Percentiles rank a stretch among this genome's conserved stretches.
Conservation (phyloP, 2,797 vertebrate genomes). For the Jordanella pulchra region DNA sequence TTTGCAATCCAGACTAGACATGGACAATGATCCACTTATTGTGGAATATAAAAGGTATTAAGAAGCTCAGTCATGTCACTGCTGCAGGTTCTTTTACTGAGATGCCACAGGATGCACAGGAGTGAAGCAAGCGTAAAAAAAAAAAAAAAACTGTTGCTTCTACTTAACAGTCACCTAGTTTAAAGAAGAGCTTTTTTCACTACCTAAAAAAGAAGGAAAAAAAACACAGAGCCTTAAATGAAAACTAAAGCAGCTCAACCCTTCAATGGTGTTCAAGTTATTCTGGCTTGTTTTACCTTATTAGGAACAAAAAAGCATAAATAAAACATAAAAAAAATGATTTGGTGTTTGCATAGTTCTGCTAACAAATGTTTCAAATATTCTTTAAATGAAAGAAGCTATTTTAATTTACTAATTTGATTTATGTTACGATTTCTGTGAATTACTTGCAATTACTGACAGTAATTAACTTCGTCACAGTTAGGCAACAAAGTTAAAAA, state of each 20-base stretch:
- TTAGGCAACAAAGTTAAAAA: not conserved
- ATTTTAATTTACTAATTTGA: not conserved
- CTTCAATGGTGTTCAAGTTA: too few relatives aligned
- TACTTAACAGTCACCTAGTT: not conserved
- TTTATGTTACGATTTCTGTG: too few relatives aligned
- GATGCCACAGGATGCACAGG: not conserved
- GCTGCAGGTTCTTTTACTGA: not conserved
- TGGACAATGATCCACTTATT: too few relatives aligned
- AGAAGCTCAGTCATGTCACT: too few relatives aligned
- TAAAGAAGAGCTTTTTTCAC: not conserved
- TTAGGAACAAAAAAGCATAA: too few relatives aligned
- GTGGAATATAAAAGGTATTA: too few relatives aligned
- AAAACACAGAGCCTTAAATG: too few relatives aligned
- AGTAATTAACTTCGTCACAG: not conserved
- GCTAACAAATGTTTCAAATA: not conserved
- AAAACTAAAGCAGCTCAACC: too few relatives aligned
- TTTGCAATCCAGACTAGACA: too few relatives aligned
- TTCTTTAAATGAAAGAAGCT: not conserved
- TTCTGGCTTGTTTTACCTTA: too few relatives aligned
- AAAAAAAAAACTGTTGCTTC: too few relatives aligned
- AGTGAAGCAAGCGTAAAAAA: not conserved
- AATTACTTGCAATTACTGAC: not conserved
- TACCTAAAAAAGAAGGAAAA: not conserved
- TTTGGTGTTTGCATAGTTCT: not conserved
- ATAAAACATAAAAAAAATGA: not conserved